Evolutionary conservation across 2,113 vertebrate species (phyloP).

Genomic region (Colistium nudipinnis): DNA sequence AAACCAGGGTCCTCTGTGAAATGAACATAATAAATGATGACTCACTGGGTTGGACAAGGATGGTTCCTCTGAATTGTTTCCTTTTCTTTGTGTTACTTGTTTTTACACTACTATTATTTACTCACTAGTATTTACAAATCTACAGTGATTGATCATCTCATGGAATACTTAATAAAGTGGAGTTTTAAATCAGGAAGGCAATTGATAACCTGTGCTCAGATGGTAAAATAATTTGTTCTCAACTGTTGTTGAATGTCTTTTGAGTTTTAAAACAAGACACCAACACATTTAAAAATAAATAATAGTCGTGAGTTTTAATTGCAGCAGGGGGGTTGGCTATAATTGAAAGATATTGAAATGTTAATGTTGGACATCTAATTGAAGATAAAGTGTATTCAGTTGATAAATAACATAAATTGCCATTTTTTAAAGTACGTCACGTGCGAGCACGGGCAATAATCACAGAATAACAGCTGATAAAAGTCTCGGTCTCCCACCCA

Average conservation of each 20-base stretch:
- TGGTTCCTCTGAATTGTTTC: constrained; percentile 27
- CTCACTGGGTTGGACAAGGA: constrained; percentile 18
- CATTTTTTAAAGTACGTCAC: constrained; percentile 2
- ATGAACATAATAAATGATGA: constrained; percentile 31
- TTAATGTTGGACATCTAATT: not conserved
- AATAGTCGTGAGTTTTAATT: not conserved
- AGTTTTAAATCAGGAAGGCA: too few relatives aligned
- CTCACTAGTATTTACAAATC: not conserved
- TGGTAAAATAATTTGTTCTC: too few relatives aligned
- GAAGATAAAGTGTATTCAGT: too few relatives aligned
- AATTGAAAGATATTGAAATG: constrained; percentile 1
- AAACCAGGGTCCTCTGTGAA: constrained; percentile 2
- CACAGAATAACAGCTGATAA: not conserved
- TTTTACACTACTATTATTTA: not conserved
- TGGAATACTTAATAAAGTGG: not conserved
- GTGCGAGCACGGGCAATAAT: not conserved
- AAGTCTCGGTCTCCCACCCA: not conserved
- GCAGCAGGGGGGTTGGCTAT: constrained; percentile 3
- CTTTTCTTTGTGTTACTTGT: not conserved
- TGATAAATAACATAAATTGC: not conserved
- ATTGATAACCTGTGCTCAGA: too few relatives aligned
- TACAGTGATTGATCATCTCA: not conserved
- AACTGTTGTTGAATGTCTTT: too few relatives aligned
- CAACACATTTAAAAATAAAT: not conserved
- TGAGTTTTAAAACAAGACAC: too few relatives aligned